A percentile compares a stretch with the other conserved stretches of the same genome.
Evolutionary conservation across 1,140 invertebrate species (phyloP).

Genomic region (Gonatopus flavifemur): DNA sequence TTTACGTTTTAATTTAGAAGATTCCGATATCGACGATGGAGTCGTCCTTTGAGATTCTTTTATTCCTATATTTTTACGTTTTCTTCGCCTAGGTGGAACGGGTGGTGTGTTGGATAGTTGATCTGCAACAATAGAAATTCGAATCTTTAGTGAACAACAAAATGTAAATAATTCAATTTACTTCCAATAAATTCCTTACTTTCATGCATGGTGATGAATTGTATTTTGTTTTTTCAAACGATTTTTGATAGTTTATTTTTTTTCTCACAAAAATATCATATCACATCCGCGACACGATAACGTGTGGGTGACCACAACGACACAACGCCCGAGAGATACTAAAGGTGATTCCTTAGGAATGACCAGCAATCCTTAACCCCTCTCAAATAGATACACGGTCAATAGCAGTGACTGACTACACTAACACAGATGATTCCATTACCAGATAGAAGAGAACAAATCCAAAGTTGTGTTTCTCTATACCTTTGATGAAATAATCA

Average conservation of each 20-base stretch:
- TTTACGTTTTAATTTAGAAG: conserved; percentile 19
- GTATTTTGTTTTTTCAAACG: too few species aligned
- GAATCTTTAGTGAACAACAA: too few species aligned
- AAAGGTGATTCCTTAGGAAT: conserved; percentile 52
- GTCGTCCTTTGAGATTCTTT: too few species aligned
- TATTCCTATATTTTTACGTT: conserved; percentile 33
- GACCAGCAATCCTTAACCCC: conserved; percentile 31
- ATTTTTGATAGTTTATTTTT: too few species aligned
- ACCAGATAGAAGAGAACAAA: too few species aligned
- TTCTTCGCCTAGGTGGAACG: conserved; percentile 49
- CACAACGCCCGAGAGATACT: conserved; percentile 40
- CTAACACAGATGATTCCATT: not conserved
- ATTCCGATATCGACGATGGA: not conserved
- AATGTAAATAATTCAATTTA: too few species aligned
- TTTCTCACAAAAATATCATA: too few species aligned
- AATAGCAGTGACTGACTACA: conserved; percentile 36
- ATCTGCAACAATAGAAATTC: conserved; percentile 37
- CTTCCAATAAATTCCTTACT: too few species aligned
- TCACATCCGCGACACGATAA: conserved; percentile 29
- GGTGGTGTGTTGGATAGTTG: conserved; percentile 39
- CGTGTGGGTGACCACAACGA: conserved; percentile 30
- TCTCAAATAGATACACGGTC: conserved; percentile 24
- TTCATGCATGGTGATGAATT: too few species aligned
- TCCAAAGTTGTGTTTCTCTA: too few species aligned
- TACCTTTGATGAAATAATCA: too few species aligned